Evolutionary conservation across 2,888 invertebrate genomes (phyloP).

Genomic region (Drosophila prostipennis): DNA sequence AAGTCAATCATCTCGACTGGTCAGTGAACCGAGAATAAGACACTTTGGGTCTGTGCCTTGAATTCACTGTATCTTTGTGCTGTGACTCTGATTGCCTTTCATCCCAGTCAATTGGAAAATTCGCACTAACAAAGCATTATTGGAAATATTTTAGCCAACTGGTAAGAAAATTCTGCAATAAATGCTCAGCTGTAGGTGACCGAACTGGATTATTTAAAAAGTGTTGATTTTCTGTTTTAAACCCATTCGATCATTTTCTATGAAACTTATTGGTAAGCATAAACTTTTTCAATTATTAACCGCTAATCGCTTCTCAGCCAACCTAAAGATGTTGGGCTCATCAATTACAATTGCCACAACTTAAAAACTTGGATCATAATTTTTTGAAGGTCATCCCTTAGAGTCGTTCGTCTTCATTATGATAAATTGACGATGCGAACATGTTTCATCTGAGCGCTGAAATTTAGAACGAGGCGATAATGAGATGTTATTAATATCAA

Average conservation of each 20-base stretch:
- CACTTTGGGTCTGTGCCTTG: conserved; percentile 38
- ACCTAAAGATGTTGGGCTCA: conserved; percentile 34
- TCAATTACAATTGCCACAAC: conserved; percentile 64
- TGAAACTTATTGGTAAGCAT: background rate
- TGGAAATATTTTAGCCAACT: background rate
- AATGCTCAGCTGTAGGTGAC: background rate
- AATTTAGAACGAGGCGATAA: conserved; percentile 70
- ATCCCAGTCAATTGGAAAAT: conserved; percentile 43
- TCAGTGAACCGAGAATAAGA: conserved; percentile 45
- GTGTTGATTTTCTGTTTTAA: no score
- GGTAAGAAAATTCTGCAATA: background rate
- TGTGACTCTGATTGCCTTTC: conserved; percentile 56
- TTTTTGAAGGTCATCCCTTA: conserved; percentile 58
- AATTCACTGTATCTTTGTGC: conserved; percentile 40
- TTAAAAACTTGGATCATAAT: conserved; percentile 25
- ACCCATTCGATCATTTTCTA: background rate
- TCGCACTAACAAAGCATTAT: conserved; percentile 19
- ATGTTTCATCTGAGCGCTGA: conserved; percentile 63
- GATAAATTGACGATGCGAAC: conserved; percentile 64
- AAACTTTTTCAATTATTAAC: background rate
- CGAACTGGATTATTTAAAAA: background rate
- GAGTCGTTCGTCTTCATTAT: conserved; percentile 57
- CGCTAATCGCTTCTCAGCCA: conserved; percentile 19
- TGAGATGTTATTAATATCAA: conserved; percentile 78
- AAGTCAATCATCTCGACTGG: conserved; percentile 37